Evolutionary conservation across 2,113 vertebrate species (phyloP), one percentile per base, ranked within the genome.

Genomic region (Brachionichthys hirsutus): DNA sequence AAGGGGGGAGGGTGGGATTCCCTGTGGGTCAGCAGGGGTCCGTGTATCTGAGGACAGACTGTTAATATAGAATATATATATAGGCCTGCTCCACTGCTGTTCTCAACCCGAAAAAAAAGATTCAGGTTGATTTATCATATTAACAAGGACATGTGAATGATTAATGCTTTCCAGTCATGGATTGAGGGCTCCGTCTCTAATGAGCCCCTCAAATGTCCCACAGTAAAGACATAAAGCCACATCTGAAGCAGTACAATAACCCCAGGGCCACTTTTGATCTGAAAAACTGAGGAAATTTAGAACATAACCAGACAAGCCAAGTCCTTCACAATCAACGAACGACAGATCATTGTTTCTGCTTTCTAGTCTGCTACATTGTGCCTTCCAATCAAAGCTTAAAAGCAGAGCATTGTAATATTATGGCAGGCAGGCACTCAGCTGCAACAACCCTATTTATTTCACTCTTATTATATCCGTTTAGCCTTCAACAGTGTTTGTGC

Each of bases 121-220:
- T 49, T 52, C 54, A 72, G 52, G 62, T 54, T 53, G 70, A 85
- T 87, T 83, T 62, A 67, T 89, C 82, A 85, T 56, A 70, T 77
- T 85, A 86, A 87, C 82, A 81, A 81, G 73, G 54, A 58, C 15
- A 49, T 30, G 70, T 85, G 16, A 86, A 87, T 82, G 72, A 88
- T 87, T 83, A 75, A 87, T 80, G 73, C 22, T 12, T 24, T 48
- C 34, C 16, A 7, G 47, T 82, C 68, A 84, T 70, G 77, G 67
- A 78, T 72, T 70, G 79, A 53, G 65, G 45, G 20, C 43, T 63
- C n/a, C 0, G 47, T 16, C 41, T 59, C 70, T 73, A 76, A 75
- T 75, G 52, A 82, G 63, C 9, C 62, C 40, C 49, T 72, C 38
- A 82, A 58, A 70, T 73, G 54, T 73, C 15, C 24, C 30, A 67